Evolutionary conservation across 2,888 invertebrate genomes (phyloP).

Genomic region (Thelaira solivaga): DNA sequence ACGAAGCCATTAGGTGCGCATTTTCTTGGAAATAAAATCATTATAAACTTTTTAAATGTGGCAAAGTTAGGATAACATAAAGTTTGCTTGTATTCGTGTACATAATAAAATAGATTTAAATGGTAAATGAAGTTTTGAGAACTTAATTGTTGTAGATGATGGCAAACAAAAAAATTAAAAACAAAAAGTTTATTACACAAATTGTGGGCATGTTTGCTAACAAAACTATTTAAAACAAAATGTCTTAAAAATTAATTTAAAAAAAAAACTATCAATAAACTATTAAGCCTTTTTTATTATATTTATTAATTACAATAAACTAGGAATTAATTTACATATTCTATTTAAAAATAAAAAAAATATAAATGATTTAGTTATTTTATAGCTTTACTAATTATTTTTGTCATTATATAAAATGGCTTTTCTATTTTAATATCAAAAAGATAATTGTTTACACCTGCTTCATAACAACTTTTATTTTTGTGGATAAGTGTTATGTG

Average conservation of each 20-base stretch:
- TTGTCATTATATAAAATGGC: slow-evolving; percentile 7
- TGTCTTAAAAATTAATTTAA: neutral
- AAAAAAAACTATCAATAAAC: too few species aligned
- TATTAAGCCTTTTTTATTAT: too few species aligned
- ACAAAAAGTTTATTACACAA: slow-evolving; percentile 24
- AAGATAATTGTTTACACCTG: slow-evolving; percentile 50
- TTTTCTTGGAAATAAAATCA: slow-evolving; percentile 52
- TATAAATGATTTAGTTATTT: slow-evolving; percentile 13
- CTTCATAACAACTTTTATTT: slow-evolving; percentile 25
- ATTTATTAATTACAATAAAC: neutral
- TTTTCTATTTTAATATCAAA: slow-evolving; percentile 30
- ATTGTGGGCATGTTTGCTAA: slow-evolving; percentile 8
- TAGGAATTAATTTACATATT: neutral
- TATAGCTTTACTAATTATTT: slow-evolving; percentile 31
- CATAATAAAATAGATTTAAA: slow-evolving; percentile 37
- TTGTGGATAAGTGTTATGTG: too few species aligned
- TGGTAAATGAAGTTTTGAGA: slow-evolving; percentile 29
- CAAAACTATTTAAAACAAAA: neutral
- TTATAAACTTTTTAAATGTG: slow-evolving; percentile 44
- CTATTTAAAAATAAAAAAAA: neutral
- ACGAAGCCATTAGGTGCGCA: slow-evolving; percentile 52
- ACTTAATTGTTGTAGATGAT: slow-evolving; percentile 34
- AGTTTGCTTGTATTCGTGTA: slow-evolving; percentile 5
- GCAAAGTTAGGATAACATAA: slow-evolving; percentile 26
- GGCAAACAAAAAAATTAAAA: too few species aligned